Conservation (phyloP, 2,888 invertebrate genomes). For the Autographa pulchrina region DNA sequence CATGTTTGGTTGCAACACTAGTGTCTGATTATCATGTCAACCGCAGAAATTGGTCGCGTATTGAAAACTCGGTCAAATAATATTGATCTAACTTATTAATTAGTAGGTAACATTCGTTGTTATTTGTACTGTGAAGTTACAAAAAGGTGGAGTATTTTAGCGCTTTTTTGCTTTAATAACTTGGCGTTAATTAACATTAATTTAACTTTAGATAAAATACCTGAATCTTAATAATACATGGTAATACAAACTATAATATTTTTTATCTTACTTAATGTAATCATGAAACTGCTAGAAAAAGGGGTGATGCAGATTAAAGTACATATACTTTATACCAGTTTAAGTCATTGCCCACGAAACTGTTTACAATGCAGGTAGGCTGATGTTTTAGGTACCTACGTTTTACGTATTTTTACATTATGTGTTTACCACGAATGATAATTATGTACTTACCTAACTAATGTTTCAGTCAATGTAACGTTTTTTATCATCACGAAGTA, state of each 20-base stretch:
- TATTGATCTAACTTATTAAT: conserved; percentile 14
- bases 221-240: conserved; percentile 22
- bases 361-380: neutral
- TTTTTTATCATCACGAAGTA: neutral
- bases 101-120: neutral
- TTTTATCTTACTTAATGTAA: conserved; percentile 5
- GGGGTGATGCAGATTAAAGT: neutral
- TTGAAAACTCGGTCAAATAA: conserved; percentile 45
- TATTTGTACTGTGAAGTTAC: neutral
- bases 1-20: conserved; percentile 56
- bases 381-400: neutral
- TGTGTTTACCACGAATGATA: conserved; percentile 1
- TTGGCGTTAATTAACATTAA: conserved; percentile 24
- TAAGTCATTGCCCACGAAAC: neutral
- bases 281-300: conserved; percentile 8
- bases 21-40: conserved; percentile 55
- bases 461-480: neutral
- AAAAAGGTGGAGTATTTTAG: conserved; percentile 10
- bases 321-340: too few relatives aligned
- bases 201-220: conserved; percentile 28
- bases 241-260: conserved; percentile 11
- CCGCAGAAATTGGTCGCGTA: conserved; percentile 45
- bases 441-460: neutral
- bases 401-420: neutral
- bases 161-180: conserved; percentile 8